Evolutionary conservation across 1,140 invertebrate genomes (phyloP), one percentile per base, ranked within the genome.

Genomic region (Hirudo medicinalis): DNA sequence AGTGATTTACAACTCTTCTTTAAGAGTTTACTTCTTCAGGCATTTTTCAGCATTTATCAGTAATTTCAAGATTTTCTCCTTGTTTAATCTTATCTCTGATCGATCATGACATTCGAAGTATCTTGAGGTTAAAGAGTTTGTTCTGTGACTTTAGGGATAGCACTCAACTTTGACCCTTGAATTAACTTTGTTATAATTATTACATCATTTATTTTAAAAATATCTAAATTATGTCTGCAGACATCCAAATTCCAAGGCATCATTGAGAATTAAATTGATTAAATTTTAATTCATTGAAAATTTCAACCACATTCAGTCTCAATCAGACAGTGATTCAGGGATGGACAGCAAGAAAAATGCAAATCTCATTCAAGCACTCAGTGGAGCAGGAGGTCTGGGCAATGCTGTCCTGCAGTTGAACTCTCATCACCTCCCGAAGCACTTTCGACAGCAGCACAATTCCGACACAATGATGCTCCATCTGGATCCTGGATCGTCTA

Each of bases 271-370:
- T 6, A 60, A 60, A 6, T 60, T 60, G 15, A 60, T 6, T 6
- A 60, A 63, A 25, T 13, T 19, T 22, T 2, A 63, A 49, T 36
- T 36, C 32, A 49, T 49, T 49, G 43, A 49, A n/a, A 49, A 63
- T 63, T 63, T 36, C 32, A 36, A 36, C 32, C 32, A 3, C 6
- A 3, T 63, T 63, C 57, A 63, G 57, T 63, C 57, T 22, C 57
- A 63, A 63, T 22, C 57, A 63, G 57, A 63, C 29, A 32, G 29
- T n/a, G 57, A 63, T 63, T 32, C 57, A 63, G 29, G 57, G 22
- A 63, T 63, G 29, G 57, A 63, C 29, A 63, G 57, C 29, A 63
- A 63, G 57, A 63, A 63, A 63, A 63, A 63, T 63, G 57, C 57
- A 11, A 63, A 32, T 63, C 57, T 63, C 29, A 25, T 63, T 15